Evolutionary conservation across 1,140 invertebrate species (phyloP).

Genomic region (Pissodes strobi): DNA sequence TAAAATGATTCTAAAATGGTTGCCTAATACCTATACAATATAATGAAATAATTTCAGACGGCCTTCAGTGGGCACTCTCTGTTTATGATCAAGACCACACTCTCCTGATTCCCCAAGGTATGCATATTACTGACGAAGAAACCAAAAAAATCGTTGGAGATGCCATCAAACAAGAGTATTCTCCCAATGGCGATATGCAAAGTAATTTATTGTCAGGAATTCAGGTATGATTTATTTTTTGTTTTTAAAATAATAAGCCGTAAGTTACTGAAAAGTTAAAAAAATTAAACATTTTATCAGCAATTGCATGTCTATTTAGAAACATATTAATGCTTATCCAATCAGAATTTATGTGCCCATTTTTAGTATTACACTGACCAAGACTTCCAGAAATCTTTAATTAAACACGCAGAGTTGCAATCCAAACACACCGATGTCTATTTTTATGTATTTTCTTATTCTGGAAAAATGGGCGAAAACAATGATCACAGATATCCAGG

Average conservation of each 20-base stretch:
- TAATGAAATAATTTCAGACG: too few relatives aligned
- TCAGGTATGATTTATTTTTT: constrained; percentile 12
- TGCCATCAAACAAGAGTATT: constrained; percentile 24
- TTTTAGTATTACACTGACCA: constrained; percentile 33
- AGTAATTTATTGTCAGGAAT: constrained; percentile 21
- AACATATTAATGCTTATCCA: too few relatives aligned
- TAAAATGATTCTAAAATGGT: too few relatives aligned
- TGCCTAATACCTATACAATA: too few relatives aligned
- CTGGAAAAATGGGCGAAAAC: constrained; percentile 27
- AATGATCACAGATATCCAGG: constrained; percentile 20
- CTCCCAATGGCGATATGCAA: constrained; percentile 17
- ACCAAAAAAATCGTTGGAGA: constrained; percentile 7
- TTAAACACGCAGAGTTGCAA: constrained; percentile 34
- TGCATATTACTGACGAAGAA: constrained; percentile 10
- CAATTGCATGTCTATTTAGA: too few relatives aligned
- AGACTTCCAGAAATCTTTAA: constrained; percentile 28
- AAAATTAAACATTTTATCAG: too few relatives aligned
- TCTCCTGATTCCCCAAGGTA: constrained; percentile 17
- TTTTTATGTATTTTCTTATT: constrained; percentile 47
- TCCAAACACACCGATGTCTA: constrained; percentile 40
- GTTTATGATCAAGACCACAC: constrained; percentile 14
- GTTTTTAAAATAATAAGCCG: too few relatives aligned
- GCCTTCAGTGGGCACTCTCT: constrained; percentile 15
- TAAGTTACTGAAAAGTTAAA: too few relatives aligned
- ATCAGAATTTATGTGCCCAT: too few relatives aligned